phyloP scores from a whole-genome alignment of 2,888 invertebrate genomes.

The Drosophila fulvimacula region DNA sequence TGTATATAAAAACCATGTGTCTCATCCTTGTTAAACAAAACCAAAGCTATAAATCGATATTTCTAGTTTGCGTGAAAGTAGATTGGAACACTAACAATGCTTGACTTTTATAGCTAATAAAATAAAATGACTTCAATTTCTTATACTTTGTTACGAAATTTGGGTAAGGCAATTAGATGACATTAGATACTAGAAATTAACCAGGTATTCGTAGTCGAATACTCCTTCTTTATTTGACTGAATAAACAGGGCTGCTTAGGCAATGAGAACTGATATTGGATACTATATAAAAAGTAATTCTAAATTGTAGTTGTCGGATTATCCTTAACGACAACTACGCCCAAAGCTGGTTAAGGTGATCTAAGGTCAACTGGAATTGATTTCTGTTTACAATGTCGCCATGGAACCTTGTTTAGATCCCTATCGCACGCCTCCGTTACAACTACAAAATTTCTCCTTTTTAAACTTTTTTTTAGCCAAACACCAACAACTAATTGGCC shows the following conservation, averaged over 20 bases:
- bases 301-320: no score
- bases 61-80: not conserved
- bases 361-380: conserved; percentile 43
- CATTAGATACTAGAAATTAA: not conserved
- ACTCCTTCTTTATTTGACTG: not conserved
- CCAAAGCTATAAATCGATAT: conserved; percentile 8
- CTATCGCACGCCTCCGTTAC: conserved; percentile 21
- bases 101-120: conserved; percentile 3
- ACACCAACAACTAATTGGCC: conserved; percentile 39
- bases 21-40: conserved; percentile 1
- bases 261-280: not conserved
- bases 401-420: not conserved
- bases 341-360: not conserved
- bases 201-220: not conserved
- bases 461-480: not conserved
- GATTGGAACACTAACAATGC: conserved; percentile 1
- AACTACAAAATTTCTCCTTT: conserved; percentile 44
- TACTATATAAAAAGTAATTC: not conserved
- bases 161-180: not conserved
- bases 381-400: conserved; percentile 45
- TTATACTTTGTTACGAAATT: not conserved
- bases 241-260: not conserved
- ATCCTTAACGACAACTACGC: not conserved
- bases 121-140: not conserved
- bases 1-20: not conserved